These are phyloP conservation scores for Junonia oenone DNA, from an alignment of 2,888 invertebrate genomes.

Conservation along the genomic window DNA sequence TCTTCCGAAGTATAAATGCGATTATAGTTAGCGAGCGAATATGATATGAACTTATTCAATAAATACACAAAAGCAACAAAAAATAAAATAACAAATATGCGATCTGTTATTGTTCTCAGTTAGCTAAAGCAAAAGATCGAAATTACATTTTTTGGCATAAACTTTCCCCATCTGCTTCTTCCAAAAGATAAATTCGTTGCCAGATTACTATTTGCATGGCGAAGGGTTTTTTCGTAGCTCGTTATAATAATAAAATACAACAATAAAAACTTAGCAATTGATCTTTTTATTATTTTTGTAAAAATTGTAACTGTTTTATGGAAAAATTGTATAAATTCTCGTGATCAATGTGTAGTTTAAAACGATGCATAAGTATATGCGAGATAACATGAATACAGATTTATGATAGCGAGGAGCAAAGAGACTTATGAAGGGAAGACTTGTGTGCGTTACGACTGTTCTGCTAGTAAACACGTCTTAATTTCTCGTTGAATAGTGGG, in stretches of 20 bases:
- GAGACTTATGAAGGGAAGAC: slow-evolving; percentile 63
- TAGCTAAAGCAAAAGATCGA: slow-evolving; percentile 7
- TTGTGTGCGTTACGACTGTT: slow-evolving; percentile 69
- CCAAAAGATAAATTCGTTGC: slow-evolving; percentile 52
- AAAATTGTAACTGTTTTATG: background rate
- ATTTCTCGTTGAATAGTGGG: slow-evolving; percentile 72
- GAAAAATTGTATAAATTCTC: background rate
- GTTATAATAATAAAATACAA: background rate
- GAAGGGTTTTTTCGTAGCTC: slow-evolving; percentile 7
- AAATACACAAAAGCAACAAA: background rate
- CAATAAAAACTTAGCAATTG: background rate
- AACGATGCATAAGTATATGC: background rate
- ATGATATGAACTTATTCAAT: background rate
- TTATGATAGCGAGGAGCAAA: slow-evolving; percentile 52
- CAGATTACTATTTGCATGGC: slow-evolving; percentile 30
- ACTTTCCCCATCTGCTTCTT: slow-evolving; percentile 58
- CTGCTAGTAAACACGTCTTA: slow-evolving; percentile 75
- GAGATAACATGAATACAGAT: slow-evolving; percentile 37
- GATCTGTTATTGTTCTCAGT: slow-evolving; percentile 5
- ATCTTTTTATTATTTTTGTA: background rate
- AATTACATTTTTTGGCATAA: slow-evolving; percentile 35
- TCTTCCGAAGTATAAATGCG: background rate
- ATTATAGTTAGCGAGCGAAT: background rate
- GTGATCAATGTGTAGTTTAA: slow-evolving; percentile 1
- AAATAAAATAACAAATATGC: slow-evolving; percentile 1